A percentile compares a stretch with the other conserved stretches of the same genome.
Evolutionary conservation across 2,797 vertebrate species (phyloP).

Genomic region (Dicrostonyx torquatus): DNA sequence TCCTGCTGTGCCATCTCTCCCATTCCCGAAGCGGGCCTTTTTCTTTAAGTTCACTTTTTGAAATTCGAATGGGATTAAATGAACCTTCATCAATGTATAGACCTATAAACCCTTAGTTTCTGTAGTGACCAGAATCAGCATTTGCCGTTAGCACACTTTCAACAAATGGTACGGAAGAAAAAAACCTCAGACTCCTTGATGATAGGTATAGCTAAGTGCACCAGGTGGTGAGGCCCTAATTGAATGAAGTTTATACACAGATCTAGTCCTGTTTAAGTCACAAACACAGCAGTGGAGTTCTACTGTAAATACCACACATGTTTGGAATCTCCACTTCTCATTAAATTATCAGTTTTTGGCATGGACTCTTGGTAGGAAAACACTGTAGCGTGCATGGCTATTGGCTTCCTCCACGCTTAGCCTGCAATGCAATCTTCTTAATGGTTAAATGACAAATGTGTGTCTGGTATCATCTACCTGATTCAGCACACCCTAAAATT

Average conservation of each 20-base stretch:
- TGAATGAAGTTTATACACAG: background rate
- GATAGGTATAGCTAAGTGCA: background rate
- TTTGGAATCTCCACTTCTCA: background rate
- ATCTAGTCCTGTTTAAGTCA: background rate
- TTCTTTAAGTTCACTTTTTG: background rate
- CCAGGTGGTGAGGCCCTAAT: background rate
- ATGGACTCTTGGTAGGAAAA: background rate
- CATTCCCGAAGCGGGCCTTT: background rate
- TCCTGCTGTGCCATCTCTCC: background rate
- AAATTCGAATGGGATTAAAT: background rate
- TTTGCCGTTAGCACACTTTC: background rate
- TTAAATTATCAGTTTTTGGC: background rate
- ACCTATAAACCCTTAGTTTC: background rate
- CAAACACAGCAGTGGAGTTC: background rate
- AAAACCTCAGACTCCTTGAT: background rate
- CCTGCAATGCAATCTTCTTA: background rate
- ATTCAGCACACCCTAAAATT: background rate
- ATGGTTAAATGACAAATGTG: background rate
- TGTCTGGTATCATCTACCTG: background rate
- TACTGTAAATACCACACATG: background rate
- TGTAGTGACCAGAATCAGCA: background rate
- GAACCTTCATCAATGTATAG: background rate
- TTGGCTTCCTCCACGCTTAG: background rate
- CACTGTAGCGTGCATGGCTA: background rate
- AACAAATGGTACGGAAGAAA: background rate